Conservation (phyloP, 2,113 vertebrate species). For the Calonectris borealis region DNA sequence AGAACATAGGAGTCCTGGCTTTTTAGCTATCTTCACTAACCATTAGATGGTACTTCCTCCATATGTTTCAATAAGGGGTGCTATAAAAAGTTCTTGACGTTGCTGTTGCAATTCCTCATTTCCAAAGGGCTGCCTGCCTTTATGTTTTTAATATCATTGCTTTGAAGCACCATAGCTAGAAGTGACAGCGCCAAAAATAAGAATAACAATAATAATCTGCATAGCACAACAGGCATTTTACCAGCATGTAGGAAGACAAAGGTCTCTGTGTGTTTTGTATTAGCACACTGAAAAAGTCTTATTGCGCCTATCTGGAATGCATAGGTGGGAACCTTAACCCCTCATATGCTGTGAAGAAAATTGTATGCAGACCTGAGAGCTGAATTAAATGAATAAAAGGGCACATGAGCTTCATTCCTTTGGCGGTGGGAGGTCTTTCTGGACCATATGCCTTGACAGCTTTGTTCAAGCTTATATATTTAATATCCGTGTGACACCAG, state of each 20-base stretch:
- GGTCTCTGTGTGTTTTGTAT: conserved; percentile 52
- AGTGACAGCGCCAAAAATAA: conserved; percentile 56
- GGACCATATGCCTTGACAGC: conserved; percentile 13
- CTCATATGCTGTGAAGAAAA: conserved; percentile 45
- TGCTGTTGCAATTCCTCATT: conserved; percentile 9
- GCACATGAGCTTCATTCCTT: conserved; percentile 12
- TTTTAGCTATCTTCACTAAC: neutral
- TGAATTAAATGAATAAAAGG: conserved; percentile 32
- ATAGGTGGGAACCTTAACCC: conserved; percentile 63
- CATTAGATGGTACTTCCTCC: conserved; percentile 32
- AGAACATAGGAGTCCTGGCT: neutral
- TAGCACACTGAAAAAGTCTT: conserved; percentile 37
- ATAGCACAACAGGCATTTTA: conserved; percentile 50
- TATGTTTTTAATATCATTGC: conserved; percentile 60
- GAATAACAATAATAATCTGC: conserved; percentile 67
- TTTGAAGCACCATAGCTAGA: conserved; percentile 58
- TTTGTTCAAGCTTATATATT: conserved; percentile 5
- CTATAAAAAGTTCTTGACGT: conserved; percentile 23
- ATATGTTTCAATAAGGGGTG: conserved; percentile 43
- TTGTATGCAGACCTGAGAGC: neutral
- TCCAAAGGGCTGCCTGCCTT: conserved; percentile 40
- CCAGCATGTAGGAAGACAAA: conserved; percentile 47
- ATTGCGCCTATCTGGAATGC: conserved; percentile 45
- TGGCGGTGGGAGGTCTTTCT: conserved; percentile 41
- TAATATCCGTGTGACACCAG: conserved; percentile 5